phyloP scores from a whole-genome alignment of 2,888 invertebrate species.

The Trichogramma dendrolimi region DNA sequence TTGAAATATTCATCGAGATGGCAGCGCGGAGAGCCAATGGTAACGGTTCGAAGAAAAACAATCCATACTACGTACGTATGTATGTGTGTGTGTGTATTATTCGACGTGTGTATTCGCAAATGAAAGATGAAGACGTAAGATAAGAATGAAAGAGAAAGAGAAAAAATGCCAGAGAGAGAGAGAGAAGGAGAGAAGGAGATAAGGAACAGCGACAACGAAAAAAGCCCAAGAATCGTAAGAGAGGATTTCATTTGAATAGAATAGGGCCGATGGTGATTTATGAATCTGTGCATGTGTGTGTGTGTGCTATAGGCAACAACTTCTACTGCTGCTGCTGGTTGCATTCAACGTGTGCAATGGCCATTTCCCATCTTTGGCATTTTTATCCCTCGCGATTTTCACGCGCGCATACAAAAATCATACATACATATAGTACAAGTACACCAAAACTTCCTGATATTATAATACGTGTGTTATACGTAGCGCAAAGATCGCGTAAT shows the following conservation, averaged over 20 bases:
- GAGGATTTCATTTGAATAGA: constrained; percentile 46
- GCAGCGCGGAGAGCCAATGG: background rate
- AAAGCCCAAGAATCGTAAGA: constrained; percentile 21
- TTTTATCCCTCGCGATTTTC: no score
- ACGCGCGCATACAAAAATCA: no score
- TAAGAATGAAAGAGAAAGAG: constrained; percentile 13
- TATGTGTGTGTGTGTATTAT: background rate
- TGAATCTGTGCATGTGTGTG: constrained; percentile 28
- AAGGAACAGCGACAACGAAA: constrained; percentile 17
- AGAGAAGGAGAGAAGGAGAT: constrained; percentile 7
- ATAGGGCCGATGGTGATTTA: constrained; percentile 46
- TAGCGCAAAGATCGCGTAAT: no score
- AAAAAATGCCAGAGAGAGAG: background rate
- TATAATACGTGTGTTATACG: no score
- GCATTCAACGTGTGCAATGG: constrained; percentile 6
- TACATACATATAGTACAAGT: no score
- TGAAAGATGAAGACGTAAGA: constrained; percentile 26
- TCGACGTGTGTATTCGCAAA: constrained; percentile 23
- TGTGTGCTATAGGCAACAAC: background rate
- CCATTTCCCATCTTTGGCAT: constrained; percentile 19
- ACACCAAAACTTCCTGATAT: no score
- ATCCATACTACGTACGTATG: constrained; percentile 19
- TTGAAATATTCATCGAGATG: constrained; percentile 24
- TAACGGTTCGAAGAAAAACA: constrained; percentile 27
- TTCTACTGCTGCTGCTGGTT: no score